Base-by-base conservation (phyloP, 2,113 vertebrate species). In the Serinus canaria region DNA sequence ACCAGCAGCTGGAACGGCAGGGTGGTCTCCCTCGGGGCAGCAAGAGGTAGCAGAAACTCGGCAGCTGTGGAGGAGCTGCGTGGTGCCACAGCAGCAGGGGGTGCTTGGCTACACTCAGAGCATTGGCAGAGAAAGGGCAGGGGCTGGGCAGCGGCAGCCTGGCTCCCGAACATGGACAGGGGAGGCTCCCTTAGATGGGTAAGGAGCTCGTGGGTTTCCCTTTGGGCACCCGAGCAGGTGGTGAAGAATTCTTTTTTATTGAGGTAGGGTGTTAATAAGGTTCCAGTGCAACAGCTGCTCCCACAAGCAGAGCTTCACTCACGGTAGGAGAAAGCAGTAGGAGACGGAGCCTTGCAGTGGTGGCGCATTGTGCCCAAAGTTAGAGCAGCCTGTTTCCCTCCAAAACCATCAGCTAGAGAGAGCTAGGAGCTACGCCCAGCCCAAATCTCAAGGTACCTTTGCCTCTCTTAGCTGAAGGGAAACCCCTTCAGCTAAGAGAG, bases 131-230 rank as follows among this genome's bases (percentile, higher is more conserved):
- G 13, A 33, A 58, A 13, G 0, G 1, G 16, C 0, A 0, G 13
- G 22, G 52, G 22, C 52, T 47, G 23, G n/a, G 27, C n/a, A 39
- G 63, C 0, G 1, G 53, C 35, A 18, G 43, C 35, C 18, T 7
- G 3, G 23, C 23, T 49, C 28, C n/a, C 0, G 0, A 47, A 27
- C 10, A 9, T 0, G 1, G 23, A 23, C 15, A 3, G 35, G 44
- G 59, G 35, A 39, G 11, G 2, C 6, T 41, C 18, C 24, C 11
- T 28, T 49, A 7, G 35, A 19, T 19, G 14, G 6, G 3, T 47
- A 47, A n/a, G 35, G n/a, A 58, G 8, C 35, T 81, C 0, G 1
- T 3, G 35, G 30, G 35, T 23, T 69, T 59, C 15, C 9, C 7
- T 33, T 69, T 20, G 50, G 30, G 30, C 19, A 41, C 44, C 11